Base-by-base conservation (phyloP, 2,113 vertebrate genomes). In the Grantiella picta region DNA sequence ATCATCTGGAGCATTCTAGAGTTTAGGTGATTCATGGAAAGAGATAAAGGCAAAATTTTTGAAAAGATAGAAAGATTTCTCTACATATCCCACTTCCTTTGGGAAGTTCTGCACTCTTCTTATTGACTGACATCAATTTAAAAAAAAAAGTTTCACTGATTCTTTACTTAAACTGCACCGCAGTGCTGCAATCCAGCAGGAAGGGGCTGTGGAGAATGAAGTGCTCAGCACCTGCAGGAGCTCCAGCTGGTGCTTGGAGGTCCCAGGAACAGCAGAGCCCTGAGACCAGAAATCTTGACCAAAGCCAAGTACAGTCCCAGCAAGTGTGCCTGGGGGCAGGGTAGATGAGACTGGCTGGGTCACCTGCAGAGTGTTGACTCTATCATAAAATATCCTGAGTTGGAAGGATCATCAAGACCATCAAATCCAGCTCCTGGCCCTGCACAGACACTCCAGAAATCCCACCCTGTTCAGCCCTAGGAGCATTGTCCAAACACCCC, bases 401-500 rank as follows among this genome's bases (percentile, higher is more conserved):
- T 53, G 38, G 78, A 29, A 40, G 16, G 33, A 45, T 33, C 5
- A 2, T 24, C 2, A n/a, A 33, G 12, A 25, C 25, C 24, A 18
- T 4, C 18, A 42, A 59, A 29, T 29, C 33, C 52, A 25, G 0
- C 16, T 3, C 60, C 28, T 60, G 53, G 8, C 28, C 52, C 60
- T 59, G 73, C 57, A 4, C 28, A 20, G 16, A 1, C 25, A 11
- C 8, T 15, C 7, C 52, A 59, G 1, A 15, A 38, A 1, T 5
- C 19, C 52, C 68, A 13, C 5, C 36, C 31, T 28, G 50, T 1
- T 10, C 25, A 61, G 9, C 14, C 50, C 77, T 35, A 15, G 7
- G 1, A 38, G 60, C 0, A 0, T 0, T 45, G 9, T 21, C 69
- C 53, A 29, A 60, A 15, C 0, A 0, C 33, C n/a, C 33, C 45